phyloP scores from a whole-genome alignment of 2,797 vertebrate species.

The Apogon hyalosoma region DNA sequence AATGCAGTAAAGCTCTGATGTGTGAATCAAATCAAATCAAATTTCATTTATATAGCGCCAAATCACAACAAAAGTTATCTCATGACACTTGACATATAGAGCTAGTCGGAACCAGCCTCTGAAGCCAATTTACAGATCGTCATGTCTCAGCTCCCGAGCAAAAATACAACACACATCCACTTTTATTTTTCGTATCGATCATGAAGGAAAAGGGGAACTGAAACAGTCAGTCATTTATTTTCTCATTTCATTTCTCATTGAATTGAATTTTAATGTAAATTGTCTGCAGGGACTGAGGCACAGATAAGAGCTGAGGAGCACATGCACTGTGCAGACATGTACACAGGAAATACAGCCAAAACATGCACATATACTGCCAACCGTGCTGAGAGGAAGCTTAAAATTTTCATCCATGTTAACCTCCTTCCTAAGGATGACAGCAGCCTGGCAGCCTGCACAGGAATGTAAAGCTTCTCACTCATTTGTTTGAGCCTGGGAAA shows the following conservation, averaged over 20 bases:
- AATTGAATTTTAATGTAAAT: slow-evolving; percentile 53
- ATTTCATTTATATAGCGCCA: too few relatives aligned
- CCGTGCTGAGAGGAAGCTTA: slow-evolving; percentile 67
- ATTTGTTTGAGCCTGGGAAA: slow-evolving; percentile 51
- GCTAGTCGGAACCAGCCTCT: too few relatives aligned
- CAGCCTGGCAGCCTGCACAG: slow-evolving; percentile 34
- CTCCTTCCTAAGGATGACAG: slow-evolving; percentile 33
- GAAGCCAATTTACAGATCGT: too few relatives aligned
- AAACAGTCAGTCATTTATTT: slow-evolving; percentile 39
- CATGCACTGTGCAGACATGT: slow-evolving; percentile 49
- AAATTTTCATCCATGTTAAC: slow-evolving; percentile 27
- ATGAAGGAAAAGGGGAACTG: background rate
- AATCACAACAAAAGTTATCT: too few relatives aligned
- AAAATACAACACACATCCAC: too few relatives aligned
- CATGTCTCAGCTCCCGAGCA: background rate
- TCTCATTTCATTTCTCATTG: slow-evolving; percentile 38
- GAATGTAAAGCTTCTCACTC: slow-evolving; percentile 55
- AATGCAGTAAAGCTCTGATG: slow-evolving; percentile 5
- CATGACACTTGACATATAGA: too few relatives aligned
- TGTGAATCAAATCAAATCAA: too few relatives aligned
- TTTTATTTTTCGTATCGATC: slow-evolving; percentile 9
- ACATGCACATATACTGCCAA: slow-evolving; percentile 66
- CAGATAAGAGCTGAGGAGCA: slow-evolving; percentile 41
- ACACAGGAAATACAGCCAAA: slow-evolving; percentile 63
- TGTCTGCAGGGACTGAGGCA: slow-evolving; percentile 23